Conservation (phyloP, 1,140 invertebrate species). For the Alviniconcha marisindica region DNA sequence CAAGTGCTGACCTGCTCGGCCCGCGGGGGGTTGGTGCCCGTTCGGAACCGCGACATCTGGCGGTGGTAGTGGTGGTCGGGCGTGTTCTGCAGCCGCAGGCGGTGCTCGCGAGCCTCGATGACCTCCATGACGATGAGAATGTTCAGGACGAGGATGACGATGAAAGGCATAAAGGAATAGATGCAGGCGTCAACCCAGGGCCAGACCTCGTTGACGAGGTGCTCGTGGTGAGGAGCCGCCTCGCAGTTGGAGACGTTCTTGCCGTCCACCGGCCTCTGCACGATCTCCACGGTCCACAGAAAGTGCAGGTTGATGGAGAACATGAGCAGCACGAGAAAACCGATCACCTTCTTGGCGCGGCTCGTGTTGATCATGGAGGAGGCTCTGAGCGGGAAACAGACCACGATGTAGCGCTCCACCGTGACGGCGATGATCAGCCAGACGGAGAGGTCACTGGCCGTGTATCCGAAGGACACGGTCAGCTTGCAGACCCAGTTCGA, state of each 20-base stretch:
- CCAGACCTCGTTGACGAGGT: constrained; percentile 56
- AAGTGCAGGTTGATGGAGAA: constrained; percentile 67
- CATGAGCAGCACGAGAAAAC: constrained; percentile 51
- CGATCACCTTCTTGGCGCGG: constrained; percentile 62
- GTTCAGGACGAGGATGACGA: constrained; percentile 63
- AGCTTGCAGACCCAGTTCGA: constrained; percentile 68
- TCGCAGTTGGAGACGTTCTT: constrained; percentile 41
- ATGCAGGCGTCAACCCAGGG: constrained; percentile 69
- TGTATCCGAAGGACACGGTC: constrained; percentile 62
- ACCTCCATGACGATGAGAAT: constrained; percentile 60
- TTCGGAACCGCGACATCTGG: constrained; percentile 33
- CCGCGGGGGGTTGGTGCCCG: no score
- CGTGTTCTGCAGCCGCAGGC: constrained; percentile 27
- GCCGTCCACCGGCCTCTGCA: constrained; percentile 26
- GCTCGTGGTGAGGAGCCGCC: constrained; percentile 35
- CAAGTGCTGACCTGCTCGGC: neutral
- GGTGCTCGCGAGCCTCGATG: constrained; percentile 10
- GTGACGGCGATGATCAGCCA: constrained; percentile 76
- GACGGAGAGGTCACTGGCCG: constrained; percentile 70
- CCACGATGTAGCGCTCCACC: constrained; percentile 73
- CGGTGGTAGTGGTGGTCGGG: constrained; percentile 15
- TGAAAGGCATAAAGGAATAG: constrained; percentile 68
- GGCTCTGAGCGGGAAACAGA: constrained; percentile 70
- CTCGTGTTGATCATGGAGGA: constrained; percentile 64
- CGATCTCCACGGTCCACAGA: constrained; percentile 64